phyloP scores from a whole-genome alignment of 2,888 invertebrate species.

The Eutolmus rufibarbis region DNA sequence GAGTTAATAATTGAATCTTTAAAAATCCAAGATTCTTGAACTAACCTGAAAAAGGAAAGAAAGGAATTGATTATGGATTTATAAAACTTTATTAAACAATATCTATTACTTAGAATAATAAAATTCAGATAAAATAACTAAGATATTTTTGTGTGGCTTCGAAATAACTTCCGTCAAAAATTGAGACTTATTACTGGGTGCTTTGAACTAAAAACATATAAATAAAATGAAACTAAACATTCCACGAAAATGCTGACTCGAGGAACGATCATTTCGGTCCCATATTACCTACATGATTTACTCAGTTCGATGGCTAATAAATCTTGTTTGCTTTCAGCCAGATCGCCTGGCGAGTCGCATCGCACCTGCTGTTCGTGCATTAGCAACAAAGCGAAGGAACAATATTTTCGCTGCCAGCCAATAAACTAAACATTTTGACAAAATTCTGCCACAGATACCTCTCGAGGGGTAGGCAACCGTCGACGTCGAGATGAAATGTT shows the following conservation, averaged over 20 bases:
- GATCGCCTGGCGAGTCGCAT: neutral
- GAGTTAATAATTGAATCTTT: too few species aligned
- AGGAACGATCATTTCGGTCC: neutral
- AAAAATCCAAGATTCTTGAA: too few species aligned
- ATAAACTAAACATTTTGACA: conserved; percentile 40
- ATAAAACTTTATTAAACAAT: too few species aligned
- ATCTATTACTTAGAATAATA: neutral
- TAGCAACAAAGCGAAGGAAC: neutral
- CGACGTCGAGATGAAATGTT: conserved; percentile 18
- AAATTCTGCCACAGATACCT: conserved; percentile 2
- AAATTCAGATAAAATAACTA: neutral
- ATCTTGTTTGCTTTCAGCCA: neutral
- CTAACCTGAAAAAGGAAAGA: too few species aligned
- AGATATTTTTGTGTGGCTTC: neutral
- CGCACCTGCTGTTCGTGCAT: conserved; percentile 23
- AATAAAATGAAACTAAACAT: neutral
- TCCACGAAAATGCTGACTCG: neutral
- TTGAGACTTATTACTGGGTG: neutral
- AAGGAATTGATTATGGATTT: too few species aligned
- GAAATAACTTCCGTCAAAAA: neutral
- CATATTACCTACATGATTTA: neutral
- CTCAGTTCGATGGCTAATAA: neutral
- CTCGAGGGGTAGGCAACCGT: neutral
- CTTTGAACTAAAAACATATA: neutral
- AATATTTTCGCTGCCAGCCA: conserved; percentile 8